Percentiles rank a stretch among this genome's conserved stretches.
These are phyloP conservation scores for Cromileptes altivelis DNA, from an alignment of 2,113 vertebrate species.

Conservation along the genomic window DNA sequence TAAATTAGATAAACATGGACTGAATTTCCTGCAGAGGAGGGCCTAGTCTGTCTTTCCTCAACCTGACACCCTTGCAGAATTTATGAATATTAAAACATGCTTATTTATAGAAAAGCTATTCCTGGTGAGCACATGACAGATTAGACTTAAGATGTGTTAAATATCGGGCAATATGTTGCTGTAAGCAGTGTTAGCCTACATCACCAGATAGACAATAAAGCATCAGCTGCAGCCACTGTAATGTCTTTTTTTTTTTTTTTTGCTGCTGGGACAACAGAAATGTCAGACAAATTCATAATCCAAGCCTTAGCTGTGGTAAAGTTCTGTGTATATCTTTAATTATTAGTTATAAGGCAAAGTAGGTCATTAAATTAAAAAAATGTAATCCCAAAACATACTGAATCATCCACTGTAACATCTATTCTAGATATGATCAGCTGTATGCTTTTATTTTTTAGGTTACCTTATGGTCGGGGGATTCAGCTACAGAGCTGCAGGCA, in stretches of 20 bases:
- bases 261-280: not conserved
- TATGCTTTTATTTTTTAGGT: conserved; percentile 39
- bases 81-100: conserved; percentile 21
- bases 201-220: not conserved
- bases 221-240: not conserved
- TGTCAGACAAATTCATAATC: not conserved
- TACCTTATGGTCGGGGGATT: conserved; percentile 24
- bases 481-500: conserved; percentile 29
- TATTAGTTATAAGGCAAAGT: not conserved
- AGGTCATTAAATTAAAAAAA: not conserved
- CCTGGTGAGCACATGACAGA: not conserved
- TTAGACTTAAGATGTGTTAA: not conserved
- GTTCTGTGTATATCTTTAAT: not conserved
- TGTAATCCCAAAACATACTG: not conserved
- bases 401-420: not conserved
- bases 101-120: conserved; percentile 16
- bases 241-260: not conserved
- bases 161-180: not conserved
- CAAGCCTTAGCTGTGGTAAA: not conserved
- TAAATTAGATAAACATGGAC: not conserved
- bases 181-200: not conserved
- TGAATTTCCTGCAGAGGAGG: conserved; percentile 9
- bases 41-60: conserved; percentile 22
- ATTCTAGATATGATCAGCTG: not conserved
- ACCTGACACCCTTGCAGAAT: not conserved